Conservation (phyloP, 2,888 invertebrate genomes). For the Ophion costatus region DNA sequence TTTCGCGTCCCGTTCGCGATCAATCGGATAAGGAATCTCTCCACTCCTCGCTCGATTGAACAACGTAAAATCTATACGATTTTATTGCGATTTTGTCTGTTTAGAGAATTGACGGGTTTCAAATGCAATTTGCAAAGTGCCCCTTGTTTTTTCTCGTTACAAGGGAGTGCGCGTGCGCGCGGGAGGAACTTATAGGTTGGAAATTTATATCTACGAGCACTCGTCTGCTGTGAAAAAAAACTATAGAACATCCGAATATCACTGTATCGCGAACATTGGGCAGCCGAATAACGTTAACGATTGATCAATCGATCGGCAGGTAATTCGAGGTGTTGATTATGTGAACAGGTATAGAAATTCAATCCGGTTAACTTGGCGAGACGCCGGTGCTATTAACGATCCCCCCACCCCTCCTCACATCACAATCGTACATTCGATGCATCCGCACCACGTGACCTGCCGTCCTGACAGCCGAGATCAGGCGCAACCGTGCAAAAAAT, state of each 20-base stretch:
- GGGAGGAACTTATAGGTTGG: conserved; percentile 10
- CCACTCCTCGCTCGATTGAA: background rate
- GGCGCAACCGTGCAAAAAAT: background rate
- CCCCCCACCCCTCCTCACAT: background rate
- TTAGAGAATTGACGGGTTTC: conserved; percentile 4
- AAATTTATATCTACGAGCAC: background rate
- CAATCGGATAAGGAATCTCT: background rate
- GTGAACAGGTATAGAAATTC: background rate
- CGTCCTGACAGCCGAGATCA: background rate
- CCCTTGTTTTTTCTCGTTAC: conserved; percentile 11
- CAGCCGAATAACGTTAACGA: no score
- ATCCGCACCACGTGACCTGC: conserved; percentile 20
- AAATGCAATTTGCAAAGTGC: conserved; percentile 11
- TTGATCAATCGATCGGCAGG: no score
- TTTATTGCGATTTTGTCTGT: background rate
- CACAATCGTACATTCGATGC: background rate
- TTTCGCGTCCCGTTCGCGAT: background rate
- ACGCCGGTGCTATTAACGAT: conserved; percentile 20
- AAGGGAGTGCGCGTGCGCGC: conserved; percentile 32
- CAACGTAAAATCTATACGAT: background rate
- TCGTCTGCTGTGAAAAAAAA: background rate
- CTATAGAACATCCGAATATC: no score
- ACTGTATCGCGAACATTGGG: no score
- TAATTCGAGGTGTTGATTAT: background rate
- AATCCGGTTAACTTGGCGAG: conserved; percentile 6